Evolutionary conservation across 1,140 invertebrate species (phyloP).

Genomic region (Bursaphelenchus mucronatus): DNA sequence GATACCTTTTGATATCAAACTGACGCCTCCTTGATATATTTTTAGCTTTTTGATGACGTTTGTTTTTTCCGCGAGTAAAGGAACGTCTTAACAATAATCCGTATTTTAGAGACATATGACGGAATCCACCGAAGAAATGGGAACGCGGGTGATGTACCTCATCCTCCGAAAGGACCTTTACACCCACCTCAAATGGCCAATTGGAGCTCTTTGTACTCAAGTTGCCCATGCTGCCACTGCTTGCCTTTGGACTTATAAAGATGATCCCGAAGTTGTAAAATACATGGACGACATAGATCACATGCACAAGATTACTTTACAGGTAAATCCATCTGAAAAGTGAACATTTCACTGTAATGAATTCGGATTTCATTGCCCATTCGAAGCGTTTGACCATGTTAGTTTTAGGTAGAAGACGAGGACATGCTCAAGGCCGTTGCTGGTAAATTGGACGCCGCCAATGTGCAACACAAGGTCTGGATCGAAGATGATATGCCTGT

Average conservation of each 20-base stretch:
- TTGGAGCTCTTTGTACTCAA: constrained; percentile 25
- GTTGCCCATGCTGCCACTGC: constrained; percentile 24
- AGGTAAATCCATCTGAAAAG: constrained; percentile 9
- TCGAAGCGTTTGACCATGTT: neutral
- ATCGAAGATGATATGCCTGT: constrained; percentile 92
- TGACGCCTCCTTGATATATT: too few relatives aligned
- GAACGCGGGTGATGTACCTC: constrained; percentile 25
- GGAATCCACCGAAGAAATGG: neutral
- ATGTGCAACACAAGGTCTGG: constrained; percentile 85
- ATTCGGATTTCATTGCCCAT: neutral
- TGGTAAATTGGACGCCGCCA: constrained; percentile 69
- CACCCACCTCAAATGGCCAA: constrained; percentile 26
- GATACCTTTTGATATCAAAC: too few relatives aligned
- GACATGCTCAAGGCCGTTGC: constrained; percentile 69
- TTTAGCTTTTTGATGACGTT: too few relatives aligned
- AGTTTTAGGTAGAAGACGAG: constrained; percentile 71
- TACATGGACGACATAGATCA: constrained; percentile 21
- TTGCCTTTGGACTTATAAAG: constrained; percentile 19
- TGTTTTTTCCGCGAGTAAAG: too few relatives aligned
- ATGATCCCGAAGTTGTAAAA: constrained; percentile 23
- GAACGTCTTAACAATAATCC: too few relatives aligned
- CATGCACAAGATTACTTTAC: constrained; percentile 29
- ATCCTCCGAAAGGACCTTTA: constrained; percentile 24
- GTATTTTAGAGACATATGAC: too few relatives aligned
- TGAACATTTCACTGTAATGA: neutral